These are phyloP conservation scores for Orthonevra nobilis DNA, from an alignment of 2,888 invertebrate genomes.

Conservation along the genomic window DNA sequence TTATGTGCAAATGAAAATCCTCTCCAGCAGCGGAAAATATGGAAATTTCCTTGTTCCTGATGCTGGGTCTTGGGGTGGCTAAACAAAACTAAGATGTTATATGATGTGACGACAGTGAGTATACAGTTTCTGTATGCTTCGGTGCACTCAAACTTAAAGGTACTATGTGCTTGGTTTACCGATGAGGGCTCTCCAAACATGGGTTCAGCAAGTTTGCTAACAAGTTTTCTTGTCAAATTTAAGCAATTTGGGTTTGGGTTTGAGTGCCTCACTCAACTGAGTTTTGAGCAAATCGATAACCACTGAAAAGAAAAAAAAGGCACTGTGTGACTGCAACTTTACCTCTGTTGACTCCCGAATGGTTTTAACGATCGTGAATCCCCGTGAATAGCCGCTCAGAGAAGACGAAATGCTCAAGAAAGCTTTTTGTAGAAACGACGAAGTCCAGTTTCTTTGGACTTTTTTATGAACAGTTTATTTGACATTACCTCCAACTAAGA, in stretches of 20 bases:
- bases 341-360: too few species aligned
- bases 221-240: conserved; percentile 16
- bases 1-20: conserved; percentile 66
- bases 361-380: too few species aligned
- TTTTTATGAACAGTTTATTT: too few species aligned
- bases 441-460: too few species aligned
- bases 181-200: too few species aligned
- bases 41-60: conserved; percentile 44
- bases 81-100: conserved; percentile 35
- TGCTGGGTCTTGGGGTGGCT: neutral
- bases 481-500: too few species aligned
- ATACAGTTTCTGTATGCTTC: conserved; percentile 20
- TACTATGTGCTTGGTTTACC: neutral
- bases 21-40: conserved; percentile 63
- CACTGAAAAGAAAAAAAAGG: too few species aligned
- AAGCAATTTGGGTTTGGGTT: neutral
- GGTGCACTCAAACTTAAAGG: conserved; percentile 1
- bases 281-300: conserved; percentile 5
- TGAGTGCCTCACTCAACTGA: too few species aligned
- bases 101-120: conserved; percentile 3
- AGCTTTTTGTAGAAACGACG: too few species aligned
- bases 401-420: too few species aligned
- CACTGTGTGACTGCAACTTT: too few species aligned
- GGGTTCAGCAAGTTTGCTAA: conserved; percentile 2
- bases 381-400: too few species aligned